Evolutionary conservation across 1,140 invertebrate genomes (phyloP).

Genomic region (Agraylea sexmaculata): DNA sequence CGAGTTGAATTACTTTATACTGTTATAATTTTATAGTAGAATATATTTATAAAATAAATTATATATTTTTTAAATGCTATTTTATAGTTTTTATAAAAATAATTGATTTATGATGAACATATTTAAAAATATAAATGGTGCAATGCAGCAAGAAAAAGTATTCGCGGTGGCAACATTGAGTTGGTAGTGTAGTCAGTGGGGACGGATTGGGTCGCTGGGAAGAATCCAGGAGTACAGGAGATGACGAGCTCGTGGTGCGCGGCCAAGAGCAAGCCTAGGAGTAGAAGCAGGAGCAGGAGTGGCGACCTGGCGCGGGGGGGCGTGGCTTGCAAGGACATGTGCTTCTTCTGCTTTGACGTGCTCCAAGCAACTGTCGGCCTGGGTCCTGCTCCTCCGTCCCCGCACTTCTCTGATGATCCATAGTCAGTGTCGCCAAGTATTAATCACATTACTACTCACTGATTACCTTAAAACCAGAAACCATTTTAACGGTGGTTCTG

Average conservation of each 20-base stretch:
- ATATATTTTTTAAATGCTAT: conserved; percentile 1
- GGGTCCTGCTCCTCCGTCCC: conserved; percentile 77
- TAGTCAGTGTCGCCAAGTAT: conserved; percentile 68
- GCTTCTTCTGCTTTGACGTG: conserved; percentile 96
- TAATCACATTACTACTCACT: conserved; percentile 5
- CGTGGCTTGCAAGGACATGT: conserved; percentile 89
- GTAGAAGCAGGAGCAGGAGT: conserved; percentile 4
- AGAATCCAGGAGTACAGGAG: background rate
- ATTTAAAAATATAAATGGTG: conserved; percentile 28
- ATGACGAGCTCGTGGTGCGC: conserved; percentile 2
- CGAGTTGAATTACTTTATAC: too few relatives aligned
- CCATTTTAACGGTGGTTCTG: too few relatives aligned
- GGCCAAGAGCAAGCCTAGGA: too few relatives aligned
- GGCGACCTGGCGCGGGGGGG: conserved; percentile 20
- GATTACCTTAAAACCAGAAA: background rate
- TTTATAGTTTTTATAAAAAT: conserved; percentile 2
- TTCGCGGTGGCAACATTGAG: too few relatives aligned
- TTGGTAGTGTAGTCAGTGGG: background rate
- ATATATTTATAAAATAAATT: background rate
- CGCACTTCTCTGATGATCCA: conserved; percentile 86
- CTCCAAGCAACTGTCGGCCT: conserved; percentile 84
- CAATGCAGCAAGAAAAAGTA: conserved; percentile 38
- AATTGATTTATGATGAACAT: too few relatives aligned
- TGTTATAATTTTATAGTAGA: too few relatives aligned
- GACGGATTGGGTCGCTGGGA: background rate